A percentile compares a stretch with the other conserved stretches of the same genome.
Evolutionary conservation across 2,888 invertebrate species (phyloP).

Genomic region (Drosophila ezoana): DNA sequence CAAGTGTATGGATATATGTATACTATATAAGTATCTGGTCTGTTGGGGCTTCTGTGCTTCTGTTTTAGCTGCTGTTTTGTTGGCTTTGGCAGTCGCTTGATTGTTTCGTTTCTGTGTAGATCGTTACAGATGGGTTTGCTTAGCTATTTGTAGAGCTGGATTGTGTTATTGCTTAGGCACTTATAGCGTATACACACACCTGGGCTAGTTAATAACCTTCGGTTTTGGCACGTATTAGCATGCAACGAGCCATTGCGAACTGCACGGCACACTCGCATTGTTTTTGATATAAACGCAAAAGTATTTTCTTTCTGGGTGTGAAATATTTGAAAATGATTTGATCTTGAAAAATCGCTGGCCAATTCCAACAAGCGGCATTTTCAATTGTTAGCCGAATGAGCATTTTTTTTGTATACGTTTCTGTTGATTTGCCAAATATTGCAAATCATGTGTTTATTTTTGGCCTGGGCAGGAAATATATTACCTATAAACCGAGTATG

Average conservation of each 20-base stretch:
- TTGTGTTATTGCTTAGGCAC: conserved; percentile 18
- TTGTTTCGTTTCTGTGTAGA: conserved; percentile 30
- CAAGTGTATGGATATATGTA: neutral
- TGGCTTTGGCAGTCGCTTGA: conserved; percentile 47
- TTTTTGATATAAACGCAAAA: conserved; percentile 11
- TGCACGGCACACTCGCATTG: conserved; percentile 32
- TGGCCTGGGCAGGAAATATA: conserved; percentile 48
- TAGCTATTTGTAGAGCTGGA: conserved; percentile 45
- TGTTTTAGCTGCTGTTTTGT: conserved; percentile 44
- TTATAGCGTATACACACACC: conserved; percentile 8
- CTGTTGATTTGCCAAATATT: conserved; percentile 40
- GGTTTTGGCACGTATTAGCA: conserved; percentile 55
- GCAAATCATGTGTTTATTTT: conserved; percentile 50
- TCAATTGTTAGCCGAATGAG: conserved; percentile 1
- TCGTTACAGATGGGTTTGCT: conserved; percentile 49
- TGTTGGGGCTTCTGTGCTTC: conserved; percentile 23
- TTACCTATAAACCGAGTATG: conserved; percentile 16
- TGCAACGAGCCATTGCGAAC: conserved; percentile 47
- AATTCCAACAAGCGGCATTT: conserved; percentile 6
- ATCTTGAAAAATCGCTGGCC: conserved; percentile 34
- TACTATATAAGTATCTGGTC: neutral
- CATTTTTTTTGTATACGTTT: neutral
- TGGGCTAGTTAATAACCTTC: conserved; percentile 39
- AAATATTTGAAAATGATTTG: conserved; percentile 32
- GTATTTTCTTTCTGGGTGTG: neutral